A percentile compares a stretch with the other conserved stretches of the same genome.
Conservation (phyloP, 2,888 invertebrate genomes). For the Coenonympha arcania region DNA sequence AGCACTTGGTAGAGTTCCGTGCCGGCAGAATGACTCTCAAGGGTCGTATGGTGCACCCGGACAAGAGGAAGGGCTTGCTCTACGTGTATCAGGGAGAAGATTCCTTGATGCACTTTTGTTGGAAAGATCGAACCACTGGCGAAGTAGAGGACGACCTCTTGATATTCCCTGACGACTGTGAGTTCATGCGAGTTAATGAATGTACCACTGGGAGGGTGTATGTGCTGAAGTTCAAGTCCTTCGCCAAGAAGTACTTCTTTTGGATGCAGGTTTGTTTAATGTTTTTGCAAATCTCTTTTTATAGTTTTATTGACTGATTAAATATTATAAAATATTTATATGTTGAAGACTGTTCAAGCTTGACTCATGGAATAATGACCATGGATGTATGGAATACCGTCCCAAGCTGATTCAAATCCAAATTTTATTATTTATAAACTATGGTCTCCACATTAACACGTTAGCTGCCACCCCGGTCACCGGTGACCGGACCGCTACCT, state of each 20-base stretch:
- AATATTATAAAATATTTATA: too few species aligned
- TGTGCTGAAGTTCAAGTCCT: constrained; percentile 95
- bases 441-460: too few species aligned
- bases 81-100: constrained; percentile 98
- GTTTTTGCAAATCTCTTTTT: too few species aligned
- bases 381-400: too few species aligned
- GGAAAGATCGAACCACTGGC: constrained; percentile 97
- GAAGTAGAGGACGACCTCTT: constrained; percentile 97
- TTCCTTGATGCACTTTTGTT: constrained; percentile 98
- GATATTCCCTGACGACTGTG: constrained; percentile 99
- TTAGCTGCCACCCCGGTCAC: too few species aligned
- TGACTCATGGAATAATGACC: too few species aligned
- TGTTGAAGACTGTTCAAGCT: too few species aligned
- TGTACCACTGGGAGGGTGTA: constrained; percentile 98
- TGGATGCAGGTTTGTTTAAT: constrained; percentile 93
- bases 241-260: constrained; percentile 94
- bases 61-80: constrained; percentile 94
- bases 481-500: too few species aligned
- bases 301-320: too few species aligned
- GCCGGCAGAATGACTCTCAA: constrained; percentile 97
- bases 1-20: constrained; percentile 94
- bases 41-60: constrained; percentile 94
- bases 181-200: constrained; percentile 94
- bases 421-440: too few species aligned
- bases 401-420: too few species aligned